Evolutionary conservation across 2,888 invertebrate species (phyloP).

Genomic region (Caenorhabditis sp.): DNA sequence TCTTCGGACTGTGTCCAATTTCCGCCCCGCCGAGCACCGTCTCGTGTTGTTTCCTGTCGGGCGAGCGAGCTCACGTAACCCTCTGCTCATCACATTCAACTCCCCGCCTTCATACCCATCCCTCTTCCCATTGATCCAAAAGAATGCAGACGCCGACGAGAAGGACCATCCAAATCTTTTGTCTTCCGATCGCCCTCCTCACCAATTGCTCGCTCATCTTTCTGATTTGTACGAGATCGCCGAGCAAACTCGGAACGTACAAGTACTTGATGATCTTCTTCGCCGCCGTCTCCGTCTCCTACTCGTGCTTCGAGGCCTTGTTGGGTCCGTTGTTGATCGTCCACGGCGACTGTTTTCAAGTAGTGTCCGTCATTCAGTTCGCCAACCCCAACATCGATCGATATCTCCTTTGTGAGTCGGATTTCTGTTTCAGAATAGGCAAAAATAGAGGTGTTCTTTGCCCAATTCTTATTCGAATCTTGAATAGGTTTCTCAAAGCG

Average conservation of each 20-base stretch:
- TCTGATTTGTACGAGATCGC: conserved; percentile 14
- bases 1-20: neutral
- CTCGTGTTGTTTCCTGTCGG: too few species aligned
- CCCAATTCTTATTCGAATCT: too few species aligned
- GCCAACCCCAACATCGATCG: conserved; percentile 4
- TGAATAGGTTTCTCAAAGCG: neutral
- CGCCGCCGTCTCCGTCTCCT: conserved; percentile 4
- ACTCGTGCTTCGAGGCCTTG: conserved; percentile 18
- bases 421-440: neutral
- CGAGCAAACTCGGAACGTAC: conserved; percentile 29
- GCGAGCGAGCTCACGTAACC: too few species aligned
- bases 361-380: conserved; percentile 10
- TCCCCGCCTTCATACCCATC: neutral
- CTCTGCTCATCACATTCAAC: neutral
- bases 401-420: neutral
- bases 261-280: conserved; percentile 49
- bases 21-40: neutral
- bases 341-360: conserved; percentile 24
- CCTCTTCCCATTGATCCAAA: too few species aligned
- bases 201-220: conserved; percentile 13
- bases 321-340: conserved; percentile 4
- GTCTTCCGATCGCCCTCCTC: conserved; percentile 8
- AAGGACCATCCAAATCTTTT: conserved; percentile 4
- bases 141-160: conserved; percentile 5
- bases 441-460: neutral